These are phyloP conservation scores for Danio kyathit DNA, from an alignment of 2,797 vertebrate species.

Conservation along the genomic window DNA sequence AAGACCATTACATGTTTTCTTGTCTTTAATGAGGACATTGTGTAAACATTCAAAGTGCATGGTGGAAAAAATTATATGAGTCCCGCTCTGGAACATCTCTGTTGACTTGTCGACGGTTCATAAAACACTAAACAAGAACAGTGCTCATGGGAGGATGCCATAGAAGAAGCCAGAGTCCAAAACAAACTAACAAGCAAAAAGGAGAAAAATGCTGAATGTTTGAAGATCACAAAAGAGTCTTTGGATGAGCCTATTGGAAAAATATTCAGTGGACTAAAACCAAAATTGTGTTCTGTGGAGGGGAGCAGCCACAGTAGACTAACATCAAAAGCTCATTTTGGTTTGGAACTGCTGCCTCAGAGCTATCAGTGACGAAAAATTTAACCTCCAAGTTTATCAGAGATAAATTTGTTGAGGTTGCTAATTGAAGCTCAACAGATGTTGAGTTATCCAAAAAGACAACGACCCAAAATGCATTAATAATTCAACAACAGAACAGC, in stretches of 20 bases:
- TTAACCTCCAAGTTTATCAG: background rate
- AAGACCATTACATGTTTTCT: background rate
- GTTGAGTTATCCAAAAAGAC: background rate
- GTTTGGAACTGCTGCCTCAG: background rate
- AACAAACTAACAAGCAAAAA: background rate
- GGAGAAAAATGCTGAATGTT: background rate
- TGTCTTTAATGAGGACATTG: background rate
- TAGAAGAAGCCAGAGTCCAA: background rate
- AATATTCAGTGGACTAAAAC: background rate
- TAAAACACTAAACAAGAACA: background rate
- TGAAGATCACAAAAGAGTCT: background rate
- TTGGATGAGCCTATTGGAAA: background rate
- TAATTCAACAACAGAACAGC: background rate
- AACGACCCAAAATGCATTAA: background rate
- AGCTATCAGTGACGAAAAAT: background rate
- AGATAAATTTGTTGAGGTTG: background rate
- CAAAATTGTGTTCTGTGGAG: background rate
- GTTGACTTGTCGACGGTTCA: background rate
- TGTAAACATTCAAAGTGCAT: background rate
- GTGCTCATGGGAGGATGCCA: background rate
- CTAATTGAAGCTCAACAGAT: background rate
- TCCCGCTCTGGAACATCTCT: background rate
- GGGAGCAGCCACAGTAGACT: background rate
- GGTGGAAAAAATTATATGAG: background rate
- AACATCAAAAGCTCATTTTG: conserved; percentile 9